Conservation (phyloP, 2,797 vertebrate species). For the Falco berigora region DNA sequence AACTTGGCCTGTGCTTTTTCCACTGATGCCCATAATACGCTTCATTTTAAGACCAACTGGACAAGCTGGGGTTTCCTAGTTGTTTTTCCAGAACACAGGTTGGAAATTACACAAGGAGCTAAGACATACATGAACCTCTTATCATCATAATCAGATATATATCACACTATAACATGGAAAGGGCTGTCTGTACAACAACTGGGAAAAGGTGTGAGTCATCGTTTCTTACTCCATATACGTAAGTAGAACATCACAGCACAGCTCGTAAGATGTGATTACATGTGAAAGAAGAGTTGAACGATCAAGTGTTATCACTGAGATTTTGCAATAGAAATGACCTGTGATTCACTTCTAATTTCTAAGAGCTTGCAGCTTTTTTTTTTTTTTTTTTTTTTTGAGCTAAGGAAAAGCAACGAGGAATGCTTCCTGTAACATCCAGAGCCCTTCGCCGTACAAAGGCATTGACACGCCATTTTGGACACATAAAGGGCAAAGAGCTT, state of each 20-base stretch:
- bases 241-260: constrained; percentile 27
- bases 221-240: not conserved
- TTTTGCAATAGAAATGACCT: constrained; percentile 42
- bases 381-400: not conserved
- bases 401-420: not conserved
- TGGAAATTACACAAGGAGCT: constrained; percentile 5
- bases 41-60: not conserved
- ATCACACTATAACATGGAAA: not conserved
- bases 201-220: constrained; percentile 30
- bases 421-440: not conserved
- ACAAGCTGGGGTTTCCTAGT: not conserved
- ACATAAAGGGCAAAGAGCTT: constrained; percentile 54
- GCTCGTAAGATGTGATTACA: constrained; percentile 30
- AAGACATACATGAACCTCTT: not conserved
- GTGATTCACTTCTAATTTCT: constrained; percentile 33
- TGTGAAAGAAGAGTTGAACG: not conserved
- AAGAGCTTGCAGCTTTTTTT: not conserved
- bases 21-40: not conserved
- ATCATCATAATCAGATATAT: constrained; percentile 36
- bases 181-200: not conserved
- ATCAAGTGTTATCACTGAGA: not conserved
- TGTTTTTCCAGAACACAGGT: not conserved
- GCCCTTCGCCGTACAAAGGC: not conserved
- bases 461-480: not conserved
- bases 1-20: not conserved